Conservation (phyloP, 2,797 vertebrate genomes). For the Propithecus perrieri region DNA sequence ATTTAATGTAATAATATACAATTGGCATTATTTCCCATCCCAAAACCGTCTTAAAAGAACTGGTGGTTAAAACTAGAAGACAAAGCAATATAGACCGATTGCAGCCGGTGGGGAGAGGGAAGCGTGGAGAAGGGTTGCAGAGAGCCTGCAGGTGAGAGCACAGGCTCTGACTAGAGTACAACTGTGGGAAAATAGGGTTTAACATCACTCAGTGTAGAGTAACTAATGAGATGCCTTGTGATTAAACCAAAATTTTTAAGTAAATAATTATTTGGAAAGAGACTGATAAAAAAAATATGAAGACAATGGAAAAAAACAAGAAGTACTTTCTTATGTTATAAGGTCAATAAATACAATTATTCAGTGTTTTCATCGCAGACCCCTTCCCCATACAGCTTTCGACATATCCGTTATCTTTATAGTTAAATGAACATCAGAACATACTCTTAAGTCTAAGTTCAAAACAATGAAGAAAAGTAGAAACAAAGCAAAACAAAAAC, state of each 20-base stretch:
- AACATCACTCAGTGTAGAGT: fast-evolving
- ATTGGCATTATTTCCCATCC: neutral
- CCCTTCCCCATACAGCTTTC: neutral
- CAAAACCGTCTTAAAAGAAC: neutral
- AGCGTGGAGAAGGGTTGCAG: fast-evolving
- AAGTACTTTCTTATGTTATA: neutral
- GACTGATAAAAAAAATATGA: neutral
- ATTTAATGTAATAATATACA: neutral
- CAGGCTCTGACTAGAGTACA: fast-evolving
- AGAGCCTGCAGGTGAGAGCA: no score
- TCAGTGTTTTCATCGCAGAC: neutral
- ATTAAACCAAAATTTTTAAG: neutral
- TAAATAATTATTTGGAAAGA: neutral
- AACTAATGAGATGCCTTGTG: no score
- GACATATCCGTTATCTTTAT: neutral
- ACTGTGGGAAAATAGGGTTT: no score
- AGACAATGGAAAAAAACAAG: neutral
- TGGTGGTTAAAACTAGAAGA: neutral
- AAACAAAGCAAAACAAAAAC: neutral
- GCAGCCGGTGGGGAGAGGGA: fast-evolving
- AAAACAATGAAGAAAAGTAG: neutral
- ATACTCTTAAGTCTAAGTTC: fast-evolving
- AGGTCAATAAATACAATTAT: neutral
- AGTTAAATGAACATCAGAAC: fast-evolving
- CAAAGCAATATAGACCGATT: fast-evolving